Evolutionary conservation across 2,113 vertebrate genomes (phyloP), one percentile per base, ranked within the genome.

Genomic region (Microcebus ravelobensis): DNA sequence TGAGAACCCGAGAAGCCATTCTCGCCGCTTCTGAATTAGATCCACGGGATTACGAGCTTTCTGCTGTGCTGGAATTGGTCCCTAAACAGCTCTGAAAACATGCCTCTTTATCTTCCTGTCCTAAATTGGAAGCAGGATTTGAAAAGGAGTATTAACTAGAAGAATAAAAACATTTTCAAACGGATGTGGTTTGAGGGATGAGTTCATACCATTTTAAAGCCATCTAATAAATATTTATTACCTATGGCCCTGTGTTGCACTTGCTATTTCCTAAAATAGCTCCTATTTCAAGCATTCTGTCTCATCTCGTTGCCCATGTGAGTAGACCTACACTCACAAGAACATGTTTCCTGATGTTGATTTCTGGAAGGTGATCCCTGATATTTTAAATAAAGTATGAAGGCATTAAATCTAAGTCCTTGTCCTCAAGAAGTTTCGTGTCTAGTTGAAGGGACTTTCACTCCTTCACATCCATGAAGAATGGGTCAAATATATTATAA

Each of bases 401-500:
- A 73, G 50, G 27, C 4, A 3, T 27, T 20, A 23, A 84, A 50
- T 4, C 21, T 29, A 7, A 29, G 11, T 6, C 8, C 42, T 55
- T 6, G 9, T 31, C 31, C 36, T 71, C 76, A 4, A 48, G 23
- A 68, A 13, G 15, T 29, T 45, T 31, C 59, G 20, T 36, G 36
- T 23, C 29, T 31, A n/a, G 18, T 1, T 29, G 57, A 86, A 52
- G 34, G 14, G 81, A 63, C 27, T 29, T 63, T 61, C 59, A 36
- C 36, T 27, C 21, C 34, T 59, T 4, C 11, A 17, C 29, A 39
- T 31, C 4, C 11, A 1, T 8, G 50, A 70, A 5, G 8, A 50
- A 2, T 0, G 0, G 23, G 18, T 71, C 34, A 9, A 23, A 5
- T 2, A 1, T 57, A 57, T 21, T 57, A 1, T 0, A 8, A 0